phyloP scores from a whole-genome alignment of 1,140 invertebrate species.

The Drosophila mojavensis region DNA sequence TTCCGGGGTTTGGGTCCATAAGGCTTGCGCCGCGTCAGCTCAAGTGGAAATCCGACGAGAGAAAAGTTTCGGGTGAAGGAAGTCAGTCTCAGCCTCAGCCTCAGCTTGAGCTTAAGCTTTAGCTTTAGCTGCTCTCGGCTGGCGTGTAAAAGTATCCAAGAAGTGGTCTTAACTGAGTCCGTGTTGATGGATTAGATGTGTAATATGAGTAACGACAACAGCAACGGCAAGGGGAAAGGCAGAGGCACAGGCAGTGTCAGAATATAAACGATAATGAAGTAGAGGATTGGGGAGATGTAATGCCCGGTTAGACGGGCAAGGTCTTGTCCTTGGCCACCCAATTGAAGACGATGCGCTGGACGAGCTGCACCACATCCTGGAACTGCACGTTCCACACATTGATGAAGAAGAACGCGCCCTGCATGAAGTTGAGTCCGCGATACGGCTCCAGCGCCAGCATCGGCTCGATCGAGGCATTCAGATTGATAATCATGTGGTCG shows the following conservation, averaged over 20 bases:
- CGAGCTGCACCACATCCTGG: constrained; percentile 26
- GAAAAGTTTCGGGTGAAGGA: background rate
- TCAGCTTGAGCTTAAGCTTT: no score
- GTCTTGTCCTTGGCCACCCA: constrained; percentile 18
- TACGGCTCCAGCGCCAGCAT: constrained; percentile 39
- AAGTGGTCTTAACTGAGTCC: background rate
- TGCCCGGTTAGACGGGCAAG: no score
- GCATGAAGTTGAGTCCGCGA: constrained; percentile 55
- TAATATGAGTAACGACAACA: no score
- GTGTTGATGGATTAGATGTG: constrained; percentile 17
- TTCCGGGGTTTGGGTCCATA: no score
- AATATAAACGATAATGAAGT: no score
- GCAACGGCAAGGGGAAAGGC: no score
- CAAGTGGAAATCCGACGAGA: constrained; percentile 1
- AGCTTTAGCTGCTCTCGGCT: background rate
- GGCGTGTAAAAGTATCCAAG: constrained; percentile 6
- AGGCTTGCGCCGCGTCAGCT: background rate
- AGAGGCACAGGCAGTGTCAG: no score
- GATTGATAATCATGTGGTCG: constrained; percentile 55
- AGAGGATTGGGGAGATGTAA: no score
- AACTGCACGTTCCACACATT: constrained; percentile 29
- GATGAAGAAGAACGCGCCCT: constrained; percentile 79
- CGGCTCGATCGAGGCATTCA: constrained; percentile 33
- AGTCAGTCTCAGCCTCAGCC: constrained; percentile 7
- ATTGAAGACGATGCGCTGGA: constrained; percentile 34